These are phyloP conservation scores for Rhea pennata DNA, from an alignment of 2,113 vertebrate genomes.

Conservation along the genomic window DNA sequence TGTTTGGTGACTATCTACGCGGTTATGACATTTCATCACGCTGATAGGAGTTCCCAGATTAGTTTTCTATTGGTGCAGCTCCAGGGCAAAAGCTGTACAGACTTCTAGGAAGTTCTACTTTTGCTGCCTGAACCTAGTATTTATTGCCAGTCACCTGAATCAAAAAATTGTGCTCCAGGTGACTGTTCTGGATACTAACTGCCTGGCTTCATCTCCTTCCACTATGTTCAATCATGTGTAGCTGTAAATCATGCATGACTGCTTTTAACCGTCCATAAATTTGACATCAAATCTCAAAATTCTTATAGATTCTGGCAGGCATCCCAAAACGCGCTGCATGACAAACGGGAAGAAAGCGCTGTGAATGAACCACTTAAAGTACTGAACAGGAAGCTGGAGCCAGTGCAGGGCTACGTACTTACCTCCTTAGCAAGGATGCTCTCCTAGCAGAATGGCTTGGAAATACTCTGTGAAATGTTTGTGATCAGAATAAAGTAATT, in stretches of 20 bases:
- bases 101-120: not conserved
- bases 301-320: not conserved
- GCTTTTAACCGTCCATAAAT: not conserved
- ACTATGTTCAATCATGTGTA: not conserved
- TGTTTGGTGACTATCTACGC: not conserved
- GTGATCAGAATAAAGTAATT: not conserved
- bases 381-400: not conserved
- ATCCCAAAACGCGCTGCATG: not conserved
- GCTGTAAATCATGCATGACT: not conserved
- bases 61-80: not conserved
- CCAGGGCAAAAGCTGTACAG: not conserved
- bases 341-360: not conserved
- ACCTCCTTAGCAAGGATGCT: not conserved
- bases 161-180: not conserved
- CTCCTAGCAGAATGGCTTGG: not conserved
- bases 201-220: not conserved
- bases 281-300: not conserved
- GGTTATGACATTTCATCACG: not conserved
- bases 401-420: not conserved
- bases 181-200: not conserved
- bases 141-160: not conserved
- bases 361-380: rapidly evolving
- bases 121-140: not conserved
- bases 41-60: not conserved
- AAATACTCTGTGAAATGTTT: not conserved